Base-by-base conservation (phyloP, 1,140 invertebrate species). In the Drosophila elegans region DNA sequence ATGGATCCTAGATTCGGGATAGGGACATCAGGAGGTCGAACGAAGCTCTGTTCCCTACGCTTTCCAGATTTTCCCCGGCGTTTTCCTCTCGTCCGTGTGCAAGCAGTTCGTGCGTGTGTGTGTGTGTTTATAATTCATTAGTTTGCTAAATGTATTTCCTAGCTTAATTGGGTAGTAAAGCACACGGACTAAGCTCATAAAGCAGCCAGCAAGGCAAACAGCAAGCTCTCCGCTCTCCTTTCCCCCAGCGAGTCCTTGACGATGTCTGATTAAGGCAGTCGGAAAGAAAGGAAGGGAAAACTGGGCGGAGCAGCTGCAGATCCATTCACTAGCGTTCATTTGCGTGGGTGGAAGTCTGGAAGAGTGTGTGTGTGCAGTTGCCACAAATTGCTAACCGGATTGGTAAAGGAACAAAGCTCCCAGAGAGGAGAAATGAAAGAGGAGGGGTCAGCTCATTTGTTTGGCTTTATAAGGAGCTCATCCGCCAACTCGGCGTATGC, bases 101-200 rank as follows among this genome's bases (percentile, higher is more conserved):
- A 9, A 25, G 13, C 13, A 5, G 12, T 10, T 13, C 11, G 27
- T 13, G 25, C 42, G 49, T 41, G 25, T 46, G 56, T 74, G 53
- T 71, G 68, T 72, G 46, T 83, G 76, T 89, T 89, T 83, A 67
- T 89, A 74, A 88, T 82, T 83, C 80, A 83, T 88, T 78, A 88
- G 73, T 79, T 89, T 80, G 73, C 78, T 83, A 89, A 88, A 88
- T 83, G 75, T 88, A 79, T 89, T 83, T 80, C 63, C 67, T 46
- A 74, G 63, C 84, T 88, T 83, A 89, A 88, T 88, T 83, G 82
- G 62, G 49, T 72, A 66, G 78, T 55, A 79, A 78, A 73, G 79
- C 74, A 69, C 59, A 73, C 80, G 74, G 64, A 76, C 64, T 83
- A 63, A 79, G 80, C 57, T 78, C 80, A 79, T 83, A 79, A 75